Conservation (phyloP, 2,113 vertebrate genomes). For the Arvicanthis niloticus region DNA sequence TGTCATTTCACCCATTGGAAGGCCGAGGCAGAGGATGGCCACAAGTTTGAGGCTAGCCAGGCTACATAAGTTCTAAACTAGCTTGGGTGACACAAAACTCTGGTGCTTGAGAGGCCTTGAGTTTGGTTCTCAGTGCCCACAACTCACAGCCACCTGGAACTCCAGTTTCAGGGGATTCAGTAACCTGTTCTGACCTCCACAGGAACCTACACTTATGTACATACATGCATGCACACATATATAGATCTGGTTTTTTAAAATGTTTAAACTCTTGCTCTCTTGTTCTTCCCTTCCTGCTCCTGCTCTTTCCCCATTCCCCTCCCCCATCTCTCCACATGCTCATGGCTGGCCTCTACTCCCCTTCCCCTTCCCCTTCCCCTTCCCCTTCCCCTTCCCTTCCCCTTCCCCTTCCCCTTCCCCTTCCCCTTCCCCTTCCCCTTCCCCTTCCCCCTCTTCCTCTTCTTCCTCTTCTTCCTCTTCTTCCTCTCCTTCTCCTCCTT, state of each 20-base stretch:
- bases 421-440: too few species aligned
- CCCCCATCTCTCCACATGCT: too few species aligned
- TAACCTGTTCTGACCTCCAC: background rate
- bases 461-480: too few species aligned
- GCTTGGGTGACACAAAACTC: background rate
- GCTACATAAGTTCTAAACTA: background rate
- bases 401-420: too few species aligned
- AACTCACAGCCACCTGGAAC: background rate
- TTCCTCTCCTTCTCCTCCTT: too few species aligned
- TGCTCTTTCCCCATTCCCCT: too few species aligned
- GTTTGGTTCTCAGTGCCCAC: background rate
- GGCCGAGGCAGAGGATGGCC: background rate
- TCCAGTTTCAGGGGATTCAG: background rate
- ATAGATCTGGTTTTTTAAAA: background rate
- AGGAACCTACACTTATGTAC: background rate
- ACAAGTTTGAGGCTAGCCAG: background rate
- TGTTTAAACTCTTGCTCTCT: background rate
- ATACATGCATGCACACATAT: background rate
- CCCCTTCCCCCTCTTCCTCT: too few species aligned
- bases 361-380: too few species aligned
- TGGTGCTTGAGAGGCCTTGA: background rate
- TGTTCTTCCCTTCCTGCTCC: too few species aligned
- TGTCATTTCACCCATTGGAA: background rate
- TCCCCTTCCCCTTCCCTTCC: too few species aligned
- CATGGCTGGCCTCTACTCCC: too few species aligned